Evolutionary conservation across 2,888 invertebrate genomes (phyloP), one percentile per base, ranked within the genome.

Genomic region (Lasioglossum villosulum): DNA sequence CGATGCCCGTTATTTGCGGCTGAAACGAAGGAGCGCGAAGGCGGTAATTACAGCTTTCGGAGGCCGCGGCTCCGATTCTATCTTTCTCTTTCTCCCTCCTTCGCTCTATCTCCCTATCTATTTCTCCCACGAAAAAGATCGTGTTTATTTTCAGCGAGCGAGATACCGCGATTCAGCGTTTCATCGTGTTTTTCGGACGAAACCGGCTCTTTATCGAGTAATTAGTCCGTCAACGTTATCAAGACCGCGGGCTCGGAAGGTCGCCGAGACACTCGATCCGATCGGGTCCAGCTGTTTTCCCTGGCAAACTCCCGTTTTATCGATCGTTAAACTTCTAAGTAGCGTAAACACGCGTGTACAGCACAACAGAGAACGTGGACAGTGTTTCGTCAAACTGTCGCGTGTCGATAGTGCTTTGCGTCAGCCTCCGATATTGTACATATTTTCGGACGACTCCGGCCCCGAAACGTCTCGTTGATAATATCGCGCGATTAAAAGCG

Each of bases 141-240:
- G 23, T n/a, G 34, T 76, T 73, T 30, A 82, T 39, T 30, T 56
- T 80, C 48, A 19, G 14, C 30, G 39, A 23, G 4, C 34, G 52
- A 52, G 66, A 34, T 34, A 66, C 66, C 19, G 10, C 39, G 66
- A n/a, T 30, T 52, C 76, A 34, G 45, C 14, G 42, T 42, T 71
- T 71, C 70, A 59, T 48, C 78, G 34, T 77, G 73, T 71, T 86
- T 63, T 78, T 48, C 73, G 42, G 34, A 68, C 19, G 30, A 71
- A 83, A 39, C 27, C 30, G 34, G 72, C 37, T 59, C 66, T 37
- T 78, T 89, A 87, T 87, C 87, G 27, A 56, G n/a, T 45, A 84
- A 89, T 86, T 86, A 89, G 70, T 23, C 12, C n/a, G 2, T n/a
- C 59, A 5, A 8, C 34, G 19, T 66, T 71, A 72, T 82, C 82